These are phyloP conservation scores for Cataglyphis albicans DNA, from an alignment of 2,888 invertebrate genomes.

Conservation along the genomic window DNA sequence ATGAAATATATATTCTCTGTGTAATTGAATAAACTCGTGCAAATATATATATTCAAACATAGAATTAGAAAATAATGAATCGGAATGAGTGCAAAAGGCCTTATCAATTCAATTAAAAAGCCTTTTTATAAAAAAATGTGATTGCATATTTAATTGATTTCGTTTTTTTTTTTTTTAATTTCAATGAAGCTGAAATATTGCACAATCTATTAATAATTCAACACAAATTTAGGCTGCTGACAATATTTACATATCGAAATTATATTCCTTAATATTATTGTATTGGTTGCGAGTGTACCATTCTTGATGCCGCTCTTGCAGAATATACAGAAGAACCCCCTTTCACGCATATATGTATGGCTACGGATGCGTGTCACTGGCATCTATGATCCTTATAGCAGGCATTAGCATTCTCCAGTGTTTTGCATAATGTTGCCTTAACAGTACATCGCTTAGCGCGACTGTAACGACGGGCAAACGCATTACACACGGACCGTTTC, in stretches of 20 bases:
- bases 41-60: conserved; percentile 5
- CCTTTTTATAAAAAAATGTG: neutral
- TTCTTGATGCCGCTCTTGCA: conserved; percentile 43
- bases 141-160: neutral
- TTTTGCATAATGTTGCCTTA: conserved; percentile 56
- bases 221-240: neutral
- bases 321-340: conserved; percentile 46
- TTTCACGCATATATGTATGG: conserved; percentile 43
- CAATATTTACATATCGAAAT: conserved; percentile 1
- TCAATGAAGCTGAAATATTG: neutral
- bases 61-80: conserved; percentile 29
- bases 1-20: conserved; percentile 2
- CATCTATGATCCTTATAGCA: conserved; percentile 74
- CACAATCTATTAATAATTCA: neutral
- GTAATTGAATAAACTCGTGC: conserved; percentile 6
- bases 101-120: neutral
- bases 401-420: conserved; percentile 66
- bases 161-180: neutral
- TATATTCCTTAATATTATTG: conserved; percentile 12
- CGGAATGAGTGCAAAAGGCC: neutral
- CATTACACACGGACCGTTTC: conserved; percentile 58
- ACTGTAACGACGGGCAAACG: conserved; percentile 57
- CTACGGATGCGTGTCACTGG: conserved; percentile 69
- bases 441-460: conserved; percentile 56
- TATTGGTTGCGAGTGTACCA: conserved; percentile 53